A percentile compares a stretch with the other conserved stretches of the same genome.
Evolutionary conservation across 2,113 vertebrate genomes (phyloP).

Genomic region (Labeo catla): DNA sequence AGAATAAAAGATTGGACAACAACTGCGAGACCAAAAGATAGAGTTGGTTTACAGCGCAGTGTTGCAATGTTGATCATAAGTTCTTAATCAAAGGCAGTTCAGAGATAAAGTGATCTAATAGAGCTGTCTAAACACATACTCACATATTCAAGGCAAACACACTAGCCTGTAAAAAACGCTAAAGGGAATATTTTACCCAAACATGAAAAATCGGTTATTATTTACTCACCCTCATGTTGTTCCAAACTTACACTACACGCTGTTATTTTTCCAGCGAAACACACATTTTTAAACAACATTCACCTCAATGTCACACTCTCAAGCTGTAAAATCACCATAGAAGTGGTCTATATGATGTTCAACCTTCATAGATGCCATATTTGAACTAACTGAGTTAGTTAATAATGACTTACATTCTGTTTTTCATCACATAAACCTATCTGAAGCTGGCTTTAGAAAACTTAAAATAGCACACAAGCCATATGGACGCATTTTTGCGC

Average conservation of each 20-base stretch:
- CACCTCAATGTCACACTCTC: background rate
- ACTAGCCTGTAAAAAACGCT: background rate
- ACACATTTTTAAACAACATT: background rate
- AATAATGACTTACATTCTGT: background rate
- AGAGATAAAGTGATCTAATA: constrained; percentile 49
- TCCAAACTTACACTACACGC: background rate
- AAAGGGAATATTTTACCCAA: background rate
- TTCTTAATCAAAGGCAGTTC: constrained; percentile 14
- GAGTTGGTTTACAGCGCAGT: background rate
- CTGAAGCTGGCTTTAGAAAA: background rate
- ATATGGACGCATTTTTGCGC: background rate
- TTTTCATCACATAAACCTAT: background rate
- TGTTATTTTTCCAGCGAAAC: background rate
- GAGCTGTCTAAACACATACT: constrained; percentile 17
- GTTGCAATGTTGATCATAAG: constrained; percentile 1
- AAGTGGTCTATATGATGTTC: background rate
- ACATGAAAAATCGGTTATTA: background rate
- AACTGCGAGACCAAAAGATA: background rate
- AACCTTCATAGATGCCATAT: background rate
- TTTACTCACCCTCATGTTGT: background rate
- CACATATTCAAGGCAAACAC: background rate
- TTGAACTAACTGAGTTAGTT: background rate
- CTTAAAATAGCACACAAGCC: background rate
- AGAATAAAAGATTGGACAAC: background rate
- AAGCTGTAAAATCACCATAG: background rate